Evolutionary conservation across 1,140 invertebrate genomes (phyloP), one percentile per base, ranked within the genome.

Genomic region (Drosophila micromelanica): DNA sequence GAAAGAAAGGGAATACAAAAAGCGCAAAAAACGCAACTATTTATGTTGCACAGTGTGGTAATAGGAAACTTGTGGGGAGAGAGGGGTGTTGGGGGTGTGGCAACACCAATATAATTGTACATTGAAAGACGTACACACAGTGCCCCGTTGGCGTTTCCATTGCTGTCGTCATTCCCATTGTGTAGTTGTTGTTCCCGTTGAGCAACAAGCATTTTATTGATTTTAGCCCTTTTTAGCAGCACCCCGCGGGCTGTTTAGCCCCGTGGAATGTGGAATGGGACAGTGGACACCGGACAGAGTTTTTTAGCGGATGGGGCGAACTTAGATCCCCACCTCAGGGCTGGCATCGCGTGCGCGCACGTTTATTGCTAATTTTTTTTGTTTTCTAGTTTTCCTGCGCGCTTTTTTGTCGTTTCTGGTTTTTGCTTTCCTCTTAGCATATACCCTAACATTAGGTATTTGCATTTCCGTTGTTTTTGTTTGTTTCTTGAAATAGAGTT

Each of bases 171-270:
- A 62, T 54, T 64, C 49, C 17, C 54, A 73, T 74, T 85, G 76
- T 73, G 43, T 17, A 57, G 52, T 46, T 55, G 61, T 37, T 43
- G 37, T 12, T 59, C 23, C 32, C 45, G 64, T 65, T 61, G 73
- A 76, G 87, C 86, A 90, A 90, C 86, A 90, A 90, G 86, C 86
- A 86, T 75, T 90, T 90, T 90, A 90, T 90, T 90, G 86, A 90
- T 90, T 90, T 90, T 82, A 90, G 78, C 71, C 76, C 69, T 75
- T 90, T 90, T 76, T 68, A 76, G 59, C 61, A 55, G 32, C 61
- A 11, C 17, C 48, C 27, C 40, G 43, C 8, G 45, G 46, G 61
- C 48, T 40, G 37, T 27, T 43, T 67, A 61, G 60, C 40, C 5
- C 5, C 27, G 40, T 60, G 30, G 35, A 15, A n/a, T n/a, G n/a